Percentiles rank a stretch among this genome's conserved stretches.
Conservation (phyloP, 2,113 vertebrate species). For the Probosciger aterrimus region DNA sequence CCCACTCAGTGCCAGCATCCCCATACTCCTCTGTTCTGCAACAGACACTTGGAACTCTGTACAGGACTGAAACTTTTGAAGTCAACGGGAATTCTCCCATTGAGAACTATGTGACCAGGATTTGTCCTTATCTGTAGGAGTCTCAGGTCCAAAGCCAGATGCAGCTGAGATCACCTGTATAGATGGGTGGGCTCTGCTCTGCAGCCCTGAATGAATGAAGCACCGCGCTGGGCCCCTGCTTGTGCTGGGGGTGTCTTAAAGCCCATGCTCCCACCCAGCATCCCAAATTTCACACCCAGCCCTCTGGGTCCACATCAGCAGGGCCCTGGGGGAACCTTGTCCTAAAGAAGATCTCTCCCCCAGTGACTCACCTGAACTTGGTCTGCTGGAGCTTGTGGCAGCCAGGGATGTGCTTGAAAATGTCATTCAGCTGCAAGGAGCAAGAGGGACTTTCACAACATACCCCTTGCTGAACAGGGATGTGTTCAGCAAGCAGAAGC, state of each 20-base stretch:
- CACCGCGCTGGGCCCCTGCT: background rate
- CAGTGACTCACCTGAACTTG: conserved; percentile 84
- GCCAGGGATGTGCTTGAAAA: conserved; percentile 85
- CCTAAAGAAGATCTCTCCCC: background rate
- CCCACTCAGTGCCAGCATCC: background rate
- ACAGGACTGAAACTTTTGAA: background rate
- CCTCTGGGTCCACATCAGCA: background rate
- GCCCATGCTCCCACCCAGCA: accelerated
- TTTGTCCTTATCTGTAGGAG: background rate
- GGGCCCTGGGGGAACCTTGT: background rate
- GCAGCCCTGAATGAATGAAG: background rate
- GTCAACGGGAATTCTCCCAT: background rate
- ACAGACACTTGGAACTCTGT: background rate
- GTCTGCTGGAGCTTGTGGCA: conserved; percentile 86
- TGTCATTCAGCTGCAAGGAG: conserved; percentile 81
- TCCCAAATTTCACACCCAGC: background rate
- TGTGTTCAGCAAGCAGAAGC: background rate
- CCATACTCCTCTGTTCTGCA: background rate
- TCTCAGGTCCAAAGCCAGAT: background rate
- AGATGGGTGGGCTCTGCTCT: background rate
- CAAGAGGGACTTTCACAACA: background rate
- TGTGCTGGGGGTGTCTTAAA: background rate
- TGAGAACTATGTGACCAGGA: accelerated
- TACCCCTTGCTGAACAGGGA: background rate
- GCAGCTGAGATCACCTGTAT: background rate